Evolutionary conservation across 2,797 vertebrate genomes (phyloP).

Genomic region (Gila robusta): DNA sequence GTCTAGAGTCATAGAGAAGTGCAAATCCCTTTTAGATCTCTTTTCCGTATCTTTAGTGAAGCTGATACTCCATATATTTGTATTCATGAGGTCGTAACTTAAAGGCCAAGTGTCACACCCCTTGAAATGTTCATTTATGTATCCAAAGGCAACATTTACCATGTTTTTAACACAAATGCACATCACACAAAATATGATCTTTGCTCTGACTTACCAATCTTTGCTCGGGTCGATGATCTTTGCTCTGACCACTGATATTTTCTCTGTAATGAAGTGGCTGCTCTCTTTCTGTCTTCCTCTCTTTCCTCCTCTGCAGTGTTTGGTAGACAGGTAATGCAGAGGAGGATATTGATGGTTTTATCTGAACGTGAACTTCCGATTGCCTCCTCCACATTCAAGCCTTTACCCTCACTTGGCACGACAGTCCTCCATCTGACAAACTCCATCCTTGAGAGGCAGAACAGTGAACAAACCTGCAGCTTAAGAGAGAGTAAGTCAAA

Average conservation of each 20-base stretch:
- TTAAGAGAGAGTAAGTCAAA: slow-evolving; percentile 82
- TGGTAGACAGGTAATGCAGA: slow-evolving; percentile 59
- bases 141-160: not conserved
- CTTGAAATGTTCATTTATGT: not conserved
- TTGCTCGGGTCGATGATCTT: slow-evolving; percentile 16
- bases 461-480: slow-evolving; percentile 75
- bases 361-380: slow-evolving; percentile 70
- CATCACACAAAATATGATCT: not conserved
- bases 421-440: slow-evolving; percentile 74
- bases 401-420: slow-evolving; percentile 61
- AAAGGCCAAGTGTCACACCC: slow-evolving; percentile 4
- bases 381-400: slow-evolving; percentile 51
- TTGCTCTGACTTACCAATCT: not conserved
- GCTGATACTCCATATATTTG: not conserved
- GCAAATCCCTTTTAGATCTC: not conserved
- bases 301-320: slow-evolving; percentile 32
- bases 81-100: not conserved
- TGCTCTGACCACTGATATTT: not conserved
- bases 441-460: slow-evolving; percentile 72
- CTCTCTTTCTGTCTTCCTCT: slow-evolving; percentile 28
- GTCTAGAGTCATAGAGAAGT: not conserved
- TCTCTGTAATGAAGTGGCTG: slow-evolving; percentile 8
- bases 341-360: slow-evolving; percentile 75
- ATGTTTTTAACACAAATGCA: not conserved
- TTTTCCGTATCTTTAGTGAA: not conserved